A percentile compares a stretch with the other conserved stretches of the same genome.
Conservation (phyloP, 2,888 invertebrate genomes). For the Netelia melanura region DNA sequence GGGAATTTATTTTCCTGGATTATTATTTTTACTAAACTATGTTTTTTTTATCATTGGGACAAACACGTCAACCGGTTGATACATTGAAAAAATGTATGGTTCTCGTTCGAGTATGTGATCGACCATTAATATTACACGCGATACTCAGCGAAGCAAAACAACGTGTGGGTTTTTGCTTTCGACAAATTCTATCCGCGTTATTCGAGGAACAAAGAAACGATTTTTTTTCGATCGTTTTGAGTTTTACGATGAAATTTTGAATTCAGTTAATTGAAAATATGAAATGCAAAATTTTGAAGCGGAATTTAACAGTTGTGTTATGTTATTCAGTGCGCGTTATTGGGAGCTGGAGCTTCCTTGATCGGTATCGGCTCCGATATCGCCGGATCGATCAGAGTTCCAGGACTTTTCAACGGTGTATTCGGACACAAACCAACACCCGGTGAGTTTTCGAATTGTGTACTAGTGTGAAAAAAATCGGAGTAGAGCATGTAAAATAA, state of each 20-base stretch:
- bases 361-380: conserved; percentile 94
- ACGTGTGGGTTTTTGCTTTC: not conserved
- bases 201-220: not conserved
- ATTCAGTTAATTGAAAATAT: not conserved
- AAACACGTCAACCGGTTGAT: not conserved
- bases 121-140: conserved; percentile 3
- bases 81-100: not conserved
- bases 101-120: conserved; percentile 2
- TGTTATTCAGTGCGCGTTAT: conserved; percentile 88
- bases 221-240: not conserved
- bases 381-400: conserved; percentile 94
- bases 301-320: not conserved
- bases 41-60: not conserved
- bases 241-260: conserved; percentile 6
- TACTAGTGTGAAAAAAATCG: not conserved
- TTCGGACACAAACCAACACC: conserved; percentile 95
- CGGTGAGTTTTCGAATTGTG: conserved; percentile 84
- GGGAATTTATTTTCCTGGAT: too few species aligned
- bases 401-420: conserved; percentile 94
- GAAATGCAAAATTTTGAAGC: too few species aligned
- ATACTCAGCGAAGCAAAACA: conserved; percentile 5
- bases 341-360: conserved; percentile 91
- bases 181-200: not conserved
- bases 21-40: not conserved
- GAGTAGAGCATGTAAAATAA: not conserved